Evolutionary conservation across 2,113 vertebrate genomes (phyloP).

Genomic region (zebrafish (Danio rerio)): GRCz12tu NC_133181.1:11355501-11356000

Average conservation of each 20-base stretch:
- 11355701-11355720: constrained; percentile 99
- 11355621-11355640: constrained; percentile 78
- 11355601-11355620: constrained; percentile 85
- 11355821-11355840: constrained; percentile 87
- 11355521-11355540: constrained; percentile 99
- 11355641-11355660: constrained; percentile 98
- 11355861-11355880: constrained; percentile 94
- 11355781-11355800: constrained; percentile 47
- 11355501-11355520: constrained; percentile 99
- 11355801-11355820: constrained; percentile 65
- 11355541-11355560: constrained; percentile 99
- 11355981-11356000: constrained; percentile 94
- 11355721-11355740: constrained; percentile 94
- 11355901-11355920: constrained; percentile 75
- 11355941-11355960: constrained; percentile 94
- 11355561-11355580: constrained; percentile 95
- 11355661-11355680: constrained; percentile 97
- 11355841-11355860: constrained; percentile 91
- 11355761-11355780: constrained; percentile 84
- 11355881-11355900: constrained; percentile 94
- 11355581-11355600: constrained; percentile 97
- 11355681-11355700: constrained; percentile 96
- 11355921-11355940: constrained; percentile 89
- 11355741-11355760: constrained; percentile 80
- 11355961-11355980: constrained; percentile 87